Conservation (phyloP, 2,113 vertebrate species). For the Menura novaehollandiae region DNA sequence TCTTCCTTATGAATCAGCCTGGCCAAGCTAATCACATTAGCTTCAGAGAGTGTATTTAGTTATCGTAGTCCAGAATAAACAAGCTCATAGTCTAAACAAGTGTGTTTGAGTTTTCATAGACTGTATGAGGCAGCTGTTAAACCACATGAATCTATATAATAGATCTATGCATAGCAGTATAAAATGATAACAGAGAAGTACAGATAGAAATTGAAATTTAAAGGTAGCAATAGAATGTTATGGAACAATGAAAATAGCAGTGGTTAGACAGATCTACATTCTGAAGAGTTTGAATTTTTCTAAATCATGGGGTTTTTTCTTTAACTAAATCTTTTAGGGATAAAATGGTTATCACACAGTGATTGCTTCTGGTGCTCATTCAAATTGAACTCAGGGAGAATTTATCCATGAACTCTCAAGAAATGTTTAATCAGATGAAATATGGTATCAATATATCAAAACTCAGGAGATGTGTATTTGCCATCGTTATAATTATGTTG, state of each 20-base stretch:
- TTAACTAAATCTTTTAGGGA: neutral
- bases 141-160: neutral
- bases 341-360: neutral
- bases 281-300: neutral
- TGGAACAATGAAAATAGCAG: neutral
- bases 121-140: neutral
- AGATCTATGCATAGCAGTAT: neutral
- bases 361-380: neutral
- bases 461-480: neutral
- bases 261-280: neutral
- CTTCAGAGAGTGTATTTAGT: conserved; percentile 25
- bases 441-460: neutral
- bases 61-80: conserved; percentile 31
- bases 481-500: neutral
- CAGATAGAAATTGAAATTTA: neutral
- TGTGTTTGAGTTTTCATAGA: neutral
- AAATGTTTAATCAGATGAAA: neutral
- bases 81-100: conserved; percentile 40
- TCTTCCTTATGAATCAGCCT: conserved; percentile 32
- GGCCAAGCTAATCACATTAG: conserved; percentile 56
- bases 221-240: neutral
- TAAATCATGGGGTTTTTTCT: neutral
- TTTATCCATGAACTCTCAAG: neutral
- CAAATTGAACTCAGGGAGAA: neutral
- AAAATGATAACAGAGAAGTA: neutral